Evolutionary conservation across 1,140 invertebrate species (phyloP).

Genomic region (Cydia strobilella): DNA sequence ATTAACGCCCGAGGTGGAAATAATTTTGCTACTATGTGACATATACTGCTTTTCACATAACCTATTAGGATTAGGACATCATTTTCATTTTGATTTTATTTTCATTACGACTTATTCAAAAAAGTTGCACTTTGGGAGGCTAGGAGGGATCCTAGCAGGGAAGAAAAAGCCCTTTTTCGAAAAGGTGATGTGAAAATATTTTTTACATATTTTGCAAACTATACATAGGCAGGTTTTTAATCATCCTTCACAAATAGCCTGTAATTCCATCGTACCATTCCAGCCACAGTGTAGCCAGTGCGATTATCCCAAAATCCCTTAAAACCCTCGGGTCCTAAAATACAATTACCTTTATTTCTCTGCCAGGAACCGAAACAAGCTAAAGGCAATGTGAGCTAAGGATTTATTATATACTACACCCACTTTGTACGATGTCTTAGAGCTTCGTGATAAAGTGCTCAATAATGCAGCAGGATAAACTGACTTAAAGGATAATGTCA

Average conservation of each 20-base stretch:
- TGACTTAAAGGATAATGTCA: not conserved
- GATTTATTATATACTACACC: conserved; percentile 10
- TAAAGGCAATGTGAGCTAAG: conserved; percentile 13
- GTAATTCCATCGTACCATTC: not conserved
- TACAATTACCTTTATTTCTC: conserved; percentile 27
- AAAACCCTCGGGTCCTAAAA: conserved; percentile 2
- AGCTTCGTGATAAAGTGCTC: conserved; percentile 11
- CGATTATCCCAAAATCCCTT: conserved; percentile 18
- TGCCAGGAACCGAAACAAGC: conserved; percentile 5
- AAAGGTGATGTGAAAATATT: too few relatives aligned
- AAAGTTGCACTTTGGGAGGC: too few relatives aligned
- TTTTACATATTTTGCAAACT: not conserved
- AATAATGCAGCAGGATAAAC: not conserved
- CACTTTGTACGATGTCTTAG: not conserved
- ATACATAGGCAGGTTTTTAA: not conserved
- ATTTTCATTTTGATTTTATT: too few relatives aligned
- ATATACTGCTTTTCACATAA: too few relatives aligned
- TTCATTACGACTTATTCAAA: too few relatives aligned
- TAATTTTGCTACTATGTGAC: too few relatives aligned
- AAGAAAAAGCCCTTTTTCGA: too few relatives aligned
- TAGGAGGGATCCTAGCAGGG: too few relatives aligned
- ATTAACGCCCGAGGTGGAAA: too few relatives aligned
- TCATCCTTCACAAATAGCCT: conserved; percentile 20
- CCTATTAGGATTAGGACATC: too few relatives aligned
- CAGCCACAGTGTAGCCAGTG: conserved; percentile 2